Evolutionary conservation across 2,113 vertebrate species (phyloP).

Genomic region (Eudyptes chrysolophus): DNA sequence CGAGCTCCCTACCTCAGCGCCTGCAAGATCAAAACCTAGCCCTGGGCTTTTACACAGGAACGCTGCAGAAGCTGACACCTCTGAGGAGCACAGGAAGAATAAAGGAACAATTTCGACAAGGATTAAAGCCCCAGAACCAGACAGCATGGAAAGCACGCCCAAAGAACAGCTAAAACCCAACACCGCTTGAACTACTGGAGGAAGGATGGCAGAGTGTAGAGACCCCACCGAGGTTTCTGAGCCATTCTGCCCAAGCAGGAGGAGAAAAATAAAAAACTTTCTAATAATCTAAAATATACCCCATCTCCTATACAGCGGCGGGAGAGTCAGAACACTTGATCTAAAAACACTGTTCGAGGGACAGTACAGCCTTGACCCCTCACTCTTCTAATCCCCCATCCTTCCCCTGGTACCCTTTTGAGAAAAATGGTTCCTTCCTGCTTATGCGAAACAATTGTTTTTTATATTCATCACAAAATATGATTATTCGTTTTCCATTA

Average conservation of each 20-base stretch:
- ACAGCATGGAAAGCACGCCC: neutral
- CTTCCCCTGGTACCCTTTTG: neutral
- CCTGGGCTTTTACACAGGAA: neutral
- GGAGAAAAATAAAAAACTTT: neutral
- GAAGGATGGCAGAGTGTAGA: neutral
- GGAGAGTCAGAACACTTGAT: neutral
- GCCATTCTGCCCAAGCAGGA: neutral
- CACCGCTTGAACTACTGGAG: neutral
- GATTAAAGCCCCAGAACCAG: neutral
- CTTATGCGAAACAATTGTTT: conserved; percentile 48
- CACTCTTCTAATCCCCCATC: neutral
- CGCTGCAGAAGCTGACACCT: neutral
- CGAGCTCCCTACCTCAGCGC: fast-evolving
- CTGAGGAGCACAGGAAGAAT: neutral
- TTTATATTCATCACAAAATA: conserved; percentile 67
- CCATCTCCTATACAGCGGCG: neutral
- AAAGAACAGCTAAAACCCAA: neutral
- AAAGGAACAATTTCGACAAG: neutral
- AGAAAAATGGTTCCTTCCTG: conserved; percentile 36
- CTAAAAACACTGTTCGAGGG: neutral
- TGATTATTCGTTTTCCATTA: conserved; percentile 65
- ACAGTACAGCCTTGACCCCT: neutral
- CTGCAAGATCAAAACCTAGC: neutral
- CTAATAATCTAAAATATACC: neutral
- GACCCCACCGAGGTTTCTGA: neutral